Evolutionary conservation across 2,113 vertebrate genomes (phyloP), one percentile per base, ranked within the genome.

Genomic region (Gorsachius goisagi): DNA sequence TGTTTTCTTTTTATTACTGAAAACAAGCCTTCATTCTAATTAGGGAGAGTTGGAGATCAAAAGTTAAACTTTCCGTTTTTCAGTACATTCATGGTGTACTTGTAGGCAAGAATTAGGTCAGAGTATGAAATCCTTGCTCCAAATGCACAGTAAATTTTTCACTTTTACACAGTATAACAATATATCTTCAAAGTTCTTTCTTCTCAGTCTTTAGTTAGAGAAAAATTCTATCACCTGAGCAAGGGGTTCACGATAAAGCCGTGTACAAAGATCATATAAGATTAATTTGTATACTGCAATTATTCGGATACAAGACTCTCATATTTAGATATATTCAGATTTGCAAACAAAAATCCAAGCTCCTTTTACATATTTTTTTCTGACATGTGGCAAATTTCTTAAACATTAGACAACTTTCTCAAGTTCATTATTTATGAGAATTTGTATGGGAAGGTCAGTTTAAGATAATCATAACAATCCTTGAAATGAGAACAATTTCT

Each of bases 91-190:
- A 32, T 50, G 23, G 32, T 73, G 12, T 71, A 55, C 24, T 59
- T 69, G 12, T 78, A 85, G 53, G 60, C 33, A 93, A 78, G 37
- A 97, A 84, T 86, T 82, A 83, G 82, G 88, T 71, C 88, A 92
- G 37, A 71, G 39, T 20, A 79, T 66, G 56, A 88, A 93, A 91
- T 88, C 44, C 16, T 21, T 86, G 52, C 26, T 89, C 49, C n/a
- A 87, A 69, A 79, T 33, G 20, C n/a, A 52, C 15, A 63, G 59
- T 5, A 62, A 85, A 45, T 71, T 62, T 94, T 95, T 77, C n/a
- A 62, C 14, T 28, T 92, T 91, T 88, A 83, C 71, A 91, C 72
- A 91, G 74, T 66, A 63, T 14, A 71, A 27, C 14, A 58, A 66
- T 62, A 33, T 55, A 80, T 72, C 37, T 88, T 67, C 49, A 63